Conservation (phyloP, 2,797 vertebrate species). For the Poeciliopsis paucimaculata region DNA sequence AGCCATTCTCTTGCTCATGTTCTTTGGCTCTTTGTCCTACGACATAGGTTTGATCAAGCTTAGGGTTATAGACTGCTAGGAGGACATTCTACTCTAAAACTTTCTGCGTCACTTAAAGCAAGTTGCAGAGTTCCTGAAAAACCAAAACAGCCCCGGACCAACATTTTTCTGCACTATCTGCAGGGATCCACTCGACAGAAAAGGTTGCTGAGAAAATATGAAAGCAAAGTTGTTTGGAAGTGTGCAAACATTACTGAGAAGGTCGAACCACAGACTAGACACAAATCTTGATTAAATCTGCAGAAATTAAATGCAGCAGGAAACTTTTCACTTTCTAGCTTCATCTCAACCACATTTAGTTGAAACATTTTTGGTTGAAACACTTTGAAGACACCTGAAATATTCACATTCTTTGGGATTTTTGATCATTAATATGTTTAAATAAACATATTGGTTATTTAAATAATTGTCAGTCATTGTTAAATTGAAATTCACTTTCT, state of each 20-base stretch:
- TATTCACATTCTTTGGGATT: background rate
- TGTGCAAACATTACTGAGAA: background rate
- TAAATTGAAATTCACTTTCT: background rate
- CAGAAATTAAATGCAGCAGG: background rate
- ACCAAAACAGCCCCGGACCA: background rate
- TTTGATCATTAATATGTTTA: background rate
- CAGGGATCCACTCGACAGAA: background rate
- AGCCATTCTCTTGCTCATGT: background rate
- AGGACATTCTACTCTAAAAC: background rate
- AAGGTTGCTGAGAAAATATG: slow-evolving; percentile 24
- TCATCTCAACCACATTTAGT: background rate
- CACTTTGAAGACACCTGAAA: background rate
- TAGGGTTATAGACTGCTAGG: background rate
- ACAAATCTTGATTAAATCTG: background rate
- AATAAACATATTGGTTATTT: no score
- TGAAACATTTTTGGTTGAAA: background rate
- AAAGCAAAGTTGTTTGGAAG: slow-evolving; percentile 5
- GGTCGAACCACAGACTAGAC: slow-evolving; percentile 14
- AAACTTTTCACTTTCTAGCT: background rate
- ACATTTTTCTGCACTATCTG: background rate
- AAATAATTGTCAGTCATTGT: background rate
- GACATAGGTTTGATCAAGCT: background rate
- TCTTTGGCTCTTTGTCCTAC: background rate
- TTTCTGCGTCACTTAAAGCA: background rate
- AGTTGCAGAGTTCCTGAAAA: background rate